phyloP scores from a whole-genome alignment of 2,113 vertebrate species.

The Ictidomys tridecemlineatus region DNA sequence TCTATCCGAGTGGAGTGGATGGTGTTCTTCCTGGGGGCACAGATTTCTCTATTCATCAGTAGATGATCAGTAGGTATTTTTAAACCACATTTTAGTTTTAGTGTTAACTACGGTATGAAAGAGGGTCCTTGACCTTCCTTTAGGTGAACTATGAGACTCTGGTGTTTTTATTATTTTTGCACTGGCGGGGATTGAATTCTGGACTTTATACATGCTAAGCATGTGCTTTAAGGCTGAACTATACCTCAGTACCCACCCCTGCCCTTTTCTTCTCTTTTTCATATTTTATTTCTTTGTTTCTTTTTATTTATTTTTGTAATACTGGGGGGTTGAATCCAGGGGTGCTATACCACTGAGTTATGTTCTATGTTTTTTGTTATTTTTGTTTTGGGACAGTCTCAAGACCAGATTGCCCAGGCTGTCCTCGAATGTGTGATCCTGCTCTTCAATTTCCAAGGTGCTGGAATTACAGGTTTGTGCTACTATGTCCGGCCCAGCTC shows the following conservation, averaged over 20 bases:
- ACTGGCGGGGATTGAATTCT: background rate
- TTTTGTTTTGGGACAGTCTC: background rate
- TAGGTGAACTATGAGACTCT: background rate
- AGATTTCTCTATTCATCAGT: background rate
- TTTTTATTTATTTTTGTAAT: too few species aligned
- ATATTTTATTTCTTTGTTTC: too few species aligned
- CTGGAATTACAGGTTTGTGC: background rate
- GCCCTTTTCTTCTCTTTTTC: too few species aligned
- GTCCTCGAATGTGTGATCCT: background rate
- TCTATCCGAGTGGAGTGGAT: background rate
- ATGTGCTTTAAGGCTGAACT: background rate
- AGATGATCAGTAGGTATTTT: background rate
- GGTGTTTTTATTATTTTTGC: too few species aligned
- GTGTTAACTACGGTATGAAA: slow-evolving; percentile 7
- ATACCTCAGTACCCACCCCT: background rate
- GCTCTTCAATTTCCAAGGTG: background rate
- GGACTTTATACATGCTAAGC: background rate
- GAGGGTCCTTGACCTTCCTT: background rate
- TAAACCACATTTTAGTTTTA: slow-evolving; percentile 38
- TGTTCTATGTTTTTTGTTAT: too few species aligned
- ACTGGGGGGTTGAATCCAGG: too few species aligned
- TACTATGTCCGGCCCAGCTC: background rate
- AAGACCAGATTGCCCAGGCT: background rate
- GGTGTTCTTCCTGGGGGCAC: background rate
- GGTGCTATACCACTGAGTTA: too few species aligned